Base-by-base conservation (phyloP, 2,797 vertebrate genomes). In the Muscicapa comitata region DNA sequence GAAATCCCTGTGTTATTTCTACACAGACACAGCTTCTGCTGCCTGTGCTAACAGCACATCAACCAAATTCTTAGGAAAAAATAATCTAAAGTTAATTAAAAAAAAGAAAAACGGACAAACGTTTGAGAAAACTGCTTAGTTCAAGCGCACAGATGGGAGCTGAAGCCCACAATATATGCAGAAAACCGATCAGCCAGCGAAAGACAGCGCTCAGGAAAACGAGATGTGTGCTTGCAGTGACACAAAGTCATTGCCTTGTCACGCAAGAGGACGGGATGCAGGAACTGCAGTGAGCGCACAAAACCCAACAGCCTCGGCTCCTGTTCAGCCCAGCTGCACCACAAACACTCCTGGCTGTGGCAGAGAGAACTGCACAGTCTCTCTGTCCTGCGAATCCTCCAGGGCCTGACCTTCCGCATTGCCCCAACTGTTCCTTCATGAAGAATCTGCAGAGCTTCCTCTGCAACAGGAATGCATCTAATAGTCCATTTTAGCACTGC, bases 401-500 rank as follows among this genome's bases (percentile, higher is more conserved):
- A 71, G 94, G 75, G 91, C 73, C 88, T 61, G 77, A 77, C 80
- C 68, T 85, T 57, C 75, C n/a, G 87, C 51, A 31, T 10, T 70
- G 90, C n/a, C 77, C 65, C 89, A 85, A 87, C 51, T 63, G 63
- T 3, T 91, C 83, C 33, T 48, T 1, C 26, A 13, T 12, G 57
- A 91, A 76, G 82, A 95, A 91, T 50, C 67, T 70, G 74, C 87
- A 43, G 87, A 95, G 96, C 78, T 71, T 87, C 86, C 91, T 87
- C 90, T 71, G 78, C 47, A 78, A 93, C 58, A 82, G 70, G 37
- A 93, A 91, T 19, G 57, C 21, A 82, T 33, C 79, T 71, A 29
- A 62, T 71, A 73, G 94, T 96, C 95, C 95, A 97, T 97, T 94
- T 97, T 81, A 94, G 86, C 76, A 47, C 38, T 82, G 93, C 88